Conservation (phyloP, 2,113 vertebrate genomes). For the Macheiramphus alcinus region DNA sequence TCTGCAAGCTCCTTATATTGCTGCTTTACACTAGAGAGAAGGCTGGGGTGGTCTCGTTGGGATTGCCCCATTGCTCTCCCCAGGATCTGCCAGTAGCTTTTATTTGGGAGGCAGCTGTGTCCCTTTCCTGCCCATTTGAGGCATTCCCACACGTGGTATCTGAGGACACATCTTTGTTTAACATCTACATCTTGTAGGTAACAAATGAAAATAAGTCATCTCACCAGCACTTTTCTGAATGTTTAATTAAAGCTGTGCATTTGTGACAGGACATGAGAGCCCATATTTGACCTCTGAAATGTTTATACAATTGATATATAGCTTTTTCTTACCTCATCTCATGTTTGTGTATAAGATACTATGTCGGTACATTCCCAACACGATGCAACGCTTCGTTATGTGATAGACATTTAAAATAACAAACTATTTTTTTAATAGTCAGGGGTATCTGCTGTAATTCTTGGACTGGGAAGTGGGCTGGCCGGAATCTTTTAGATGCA, state of each 20-base stretch:
- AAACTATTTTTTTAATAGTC: not conserved
- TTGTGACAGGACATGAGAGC: conserved; percentile 17
- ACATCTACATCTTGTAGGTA: not conserved
- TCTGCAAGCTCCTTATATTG: not conserved
- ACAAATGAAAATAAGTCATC: not conserved
- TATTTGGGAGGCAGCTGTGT: not conserved
- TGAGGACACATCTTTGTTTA: not conserved
- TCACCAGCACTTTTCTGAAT: not conserved
- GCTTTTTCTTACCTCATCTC: conserved; percentile 42
- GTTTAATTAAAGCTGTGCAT: not conserved
- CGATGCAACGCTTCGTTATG: not conserved
- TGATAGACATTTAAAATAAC: conserved; percentile 7
- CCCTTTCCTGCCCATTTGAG: not conserved
- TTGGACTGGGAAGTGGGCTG: conserved; percentile 28
- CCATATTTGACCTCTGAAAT: not conserved
- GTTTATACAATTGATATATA: not conserved
- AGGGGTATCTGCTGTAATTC: conserved; percentile 46
- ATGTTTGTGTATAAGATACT: not conserved
- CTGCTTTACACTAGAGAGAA: not conserved
- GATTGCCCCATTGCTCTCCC: not conserved
- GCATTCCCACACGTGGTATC: not conserved
- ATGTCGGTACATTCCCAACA: not conserved
- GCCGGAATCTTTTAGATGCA: conserved; percentile 16
- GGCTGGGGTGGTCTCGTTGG: not conserved
- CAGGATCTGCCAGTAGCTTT: not conserved